Evolutionary conservation across 2,888 invertebrate species (phyloP).

Genomic region (Metallyticus violacea): DNA sequence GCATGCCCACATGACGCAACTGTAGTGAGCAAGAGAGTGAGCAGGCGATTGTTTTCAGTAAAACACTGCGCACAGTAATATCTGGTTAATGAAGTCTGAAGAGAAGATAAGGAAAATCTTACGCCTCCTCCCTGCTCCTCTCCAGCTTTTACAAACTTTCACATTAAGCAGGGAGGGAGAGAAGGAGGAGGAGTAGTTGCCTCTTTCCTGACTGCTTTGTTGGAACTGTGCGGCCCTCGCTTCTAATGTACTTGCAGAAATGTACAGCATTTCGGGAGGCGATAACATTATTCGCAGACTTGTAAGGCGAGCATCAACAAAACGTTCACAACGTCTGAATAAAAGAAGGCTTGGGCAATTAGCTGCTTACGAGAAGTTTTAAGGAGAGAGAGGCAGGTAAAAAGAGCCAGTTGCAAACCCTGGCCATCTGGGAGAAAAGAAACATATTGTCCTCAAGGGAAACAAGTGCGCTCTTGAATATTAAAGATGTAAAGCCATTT

Average conservation of each 20-base stretch:
- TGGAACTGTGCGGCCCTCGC: background rate
- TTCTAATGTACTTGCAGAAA: background rate
- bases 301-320: background rate
- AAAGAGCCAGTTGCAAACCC: background rate
- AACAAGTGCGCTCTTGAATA: too few relatives aligned
- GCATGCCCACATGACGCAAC: background rate
- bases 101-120: constrained; percentile 16
- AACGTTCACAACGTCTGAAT: background rate
- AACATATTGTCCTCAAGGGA: background rate
- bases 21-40: background rate
- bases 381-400: background rate
- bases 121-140: background rate
- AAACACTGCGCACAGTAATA: constrained; percentile 7
- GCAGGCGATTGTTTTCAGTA: background rate
- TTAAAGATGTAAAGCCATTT: too few relatives aligned
- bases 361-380: background rate
- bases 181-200: background rate
- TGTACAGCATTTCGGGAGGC: background rate
- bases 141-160: background rate
- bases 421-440: background rate
- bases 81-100: constrained; percentile 27
- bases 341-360: background rate
- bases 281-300: background rate
- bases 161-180: background rate
- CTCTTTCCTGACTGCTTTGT: background rate